Evolutionary conservation across 2,113 vertebrate species (phyloP).

Genomic region (Symphodus melops): DNA sequence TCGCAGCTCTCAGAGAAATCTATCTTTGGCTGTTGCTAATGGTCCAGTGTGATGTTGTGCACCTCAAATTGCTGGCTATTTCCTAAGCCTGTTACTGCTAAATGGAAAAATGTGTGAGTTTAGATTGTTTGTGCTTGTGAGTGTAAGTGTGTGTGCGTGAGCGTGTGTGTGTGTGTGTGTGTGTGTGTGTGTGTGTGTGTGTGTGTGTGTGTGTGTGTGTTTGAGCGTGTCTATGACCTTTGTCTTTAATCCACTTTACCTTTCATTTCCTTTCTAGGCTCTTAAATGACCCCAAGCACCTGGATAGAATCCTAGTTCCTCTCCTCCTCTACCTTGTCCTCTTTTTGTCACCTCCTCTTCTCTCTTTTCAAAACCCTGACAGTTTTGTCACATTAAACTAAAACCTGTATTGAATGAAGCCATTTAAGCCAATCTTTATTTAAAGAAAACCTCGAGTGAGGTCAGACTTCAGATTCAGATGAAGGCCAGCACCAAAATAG

Average conservation of each 20-base stretch:
- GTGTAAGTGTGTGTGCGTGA: not conserved
- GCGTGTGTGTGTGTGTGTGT: too few species aligned
- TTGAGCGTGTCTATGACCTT: slow-evolving; percentile 51
- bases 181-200: slow-evolving; percentile 5
- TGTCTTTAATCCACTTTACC: slow-evolving; percentile 76
- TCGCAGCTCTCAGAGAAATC: slow-evolving; percentile 43
- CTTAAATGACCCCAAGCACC: slow-evolving; percentile 58
- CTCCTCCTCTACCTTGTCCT: not conserved
- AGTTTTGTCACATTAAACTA: not conserved
- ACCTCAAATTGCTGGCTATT: slow-evolving; percentile 63
- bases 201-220: slow-evolving; percentile 26
- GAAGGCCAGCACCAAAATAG: not conserved
- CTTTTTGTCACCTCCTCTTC: slow-evolving; percentile 7
- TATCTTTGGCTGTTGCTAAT: slow-evolving; percentile 65
- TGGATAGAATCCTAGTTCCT: slow-evolving; percentile 17
- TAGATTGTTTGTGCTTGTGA: not conserved
- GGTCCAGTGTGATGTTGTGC: slow-evolving; percentile 61
- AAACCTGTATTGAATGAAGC: not conserved
- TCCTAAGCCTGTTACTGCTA: slow-evolving; percentile 77
- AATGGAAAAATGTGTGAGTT: slow-evolving; percentile 70
- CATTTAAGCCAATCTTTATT: not conserved
- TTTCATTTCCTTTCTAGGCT: slow-evolving; percentile 69
- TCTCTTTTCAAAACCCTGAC: not conserved
- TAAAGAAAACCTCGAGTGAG: too few species aligned
- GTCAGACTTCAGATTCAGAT: not conserved